A percentile compares a stretch with the other conserved stretches of the same genome.
Evolutionary conservation across 2,888 invertebrate genomes (phyloP).

Genomic region (Lathronympha strigana): DNA sequence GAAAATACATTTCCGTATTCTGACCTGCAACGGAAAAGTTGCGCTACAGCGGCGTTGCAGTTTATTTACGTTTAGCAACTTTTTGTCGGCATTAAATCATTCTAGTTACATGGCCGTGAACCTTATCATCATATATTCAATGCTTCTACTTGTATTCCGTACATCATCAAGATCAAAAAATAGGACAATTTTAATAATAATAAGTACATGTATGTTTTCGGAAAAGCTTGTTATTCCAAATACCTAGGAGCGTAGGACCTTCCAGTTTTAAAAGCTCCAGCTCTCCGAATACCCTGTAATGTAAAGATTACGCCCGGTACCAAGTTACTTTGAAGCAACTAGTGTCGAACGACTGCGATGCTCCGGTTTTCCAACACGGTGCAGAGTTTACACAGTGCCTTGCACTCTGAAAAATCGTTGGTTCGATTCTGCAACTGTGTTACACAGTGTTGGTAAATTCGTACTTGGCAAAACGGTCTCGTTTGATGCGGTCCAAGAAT

Average conservation of each 20-base stretch:
- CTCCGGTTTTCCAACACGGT: conserved; percentile 17
- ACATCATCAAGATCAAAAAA: too few relatives aligned
- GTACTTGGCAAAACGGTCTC: background rate
- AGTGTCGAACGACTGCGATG: conserved; percentile 15
- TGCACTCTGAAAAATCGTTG: background rate
- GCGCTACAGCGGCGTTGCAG: background rate
- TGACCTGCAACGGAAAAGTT: background rate
- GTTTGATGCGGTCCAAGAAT: conserved; percentile 29
- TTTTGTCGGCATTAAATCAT: background rate
- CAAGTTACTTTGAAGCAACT: conserved; percentile 29
- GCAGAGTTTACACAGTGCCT: conserved; percentile 7
- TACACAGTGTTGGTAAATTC: conserved; percentile 17
- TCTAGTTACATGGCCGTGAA: too few relatives aligned
- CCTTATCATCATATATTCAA: too few relatives aligned
- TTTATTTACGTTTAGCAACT: background rate
- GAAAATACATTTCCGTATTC: conserved; percentile 10
- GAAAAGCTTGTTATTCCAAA: background rate
- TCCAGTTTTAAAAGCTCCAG: conserved; percentile 8
- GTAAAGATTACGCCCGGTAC: conserved; percentile 27
- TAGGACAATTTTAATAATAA: too few relatives aligned
- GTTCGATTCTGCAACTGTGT: background rate
- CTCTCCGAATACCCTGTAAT: conserved; percentile 16
- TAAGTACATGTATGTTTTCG: background rate
- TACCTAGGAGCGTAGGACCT: background rate
- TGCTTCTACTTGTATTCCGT: too few relatives aligned